A percentile compares a stretch with the other conserved stretches of the same genome.
phyloP scores from a whole-genome alignment of 2,888 invertebrate genomes.

The Pedicia rivosa region DNA sequence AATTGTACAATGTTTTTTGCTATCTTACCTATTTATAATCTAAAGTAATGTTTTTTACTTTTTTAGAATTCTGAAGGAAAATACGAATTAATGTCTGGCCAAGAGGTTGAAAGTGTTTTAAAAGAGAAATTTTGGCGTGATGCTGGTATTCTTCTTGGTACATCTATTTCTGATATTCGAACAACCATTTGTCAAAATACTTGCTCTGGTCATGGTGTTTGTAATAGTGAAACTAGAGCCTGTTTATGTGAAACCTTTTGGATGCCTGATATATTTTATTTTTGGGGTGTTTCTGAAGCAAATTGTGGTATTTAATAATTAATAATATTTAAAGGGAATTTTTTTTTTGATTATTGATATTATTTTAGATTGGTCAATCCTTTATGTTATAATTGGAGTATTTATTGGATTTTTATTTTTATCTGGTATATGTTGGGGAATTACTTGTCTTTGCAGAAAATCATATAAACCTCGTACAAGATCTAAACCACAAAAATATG shows the following conservation, averaged over 20 bases:
- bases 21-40: background rate
- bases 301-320: slow-evolving; percentile 52
- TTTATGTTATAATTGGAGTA: slow-evolving; percentile 72
- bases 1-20: slow-evolving; percentile 27
- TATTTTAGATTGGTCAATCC: slow-evolving; percentile 74
- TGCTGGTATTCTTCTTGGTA: slow-evolving; percentile 46
- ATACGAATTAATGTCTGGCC: slow-evolving; percentile 34
- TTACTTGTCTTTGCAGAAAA: slow-evolving; percentile 41
- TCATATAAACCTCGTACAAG: slow-evolving; percentile 34
- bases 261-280: slow-evolving; percentile 73
- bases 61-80: slow-evolving; percentile 20
- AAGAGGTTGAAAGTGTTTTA: slow-evolving; percentile 46
- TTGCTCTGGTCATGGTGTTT: slow-evolving; percentile 84
- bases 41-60: background rate
- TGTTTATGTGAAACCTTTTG: slow-evolving; percentile 92
- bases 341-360: background rate
- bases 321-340: background rate
- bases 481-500: slow-evolving; percentile 45
- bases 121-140: slow-evolving; percentile 53
- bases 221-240: slow-evolving; percentile 64
- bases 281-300: slow-evolving; percentile 47
- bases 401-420: slow-evolving; percentile 41
- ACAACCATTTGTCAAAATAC: slow-evolving; percentile 80
- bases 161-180: slow-evolving; percentile 61
- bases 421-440: slow-evolving; percentile 45